Conservation (phyloP, 1,140 invertebrate species). For the Colletes gigas region DNA sequence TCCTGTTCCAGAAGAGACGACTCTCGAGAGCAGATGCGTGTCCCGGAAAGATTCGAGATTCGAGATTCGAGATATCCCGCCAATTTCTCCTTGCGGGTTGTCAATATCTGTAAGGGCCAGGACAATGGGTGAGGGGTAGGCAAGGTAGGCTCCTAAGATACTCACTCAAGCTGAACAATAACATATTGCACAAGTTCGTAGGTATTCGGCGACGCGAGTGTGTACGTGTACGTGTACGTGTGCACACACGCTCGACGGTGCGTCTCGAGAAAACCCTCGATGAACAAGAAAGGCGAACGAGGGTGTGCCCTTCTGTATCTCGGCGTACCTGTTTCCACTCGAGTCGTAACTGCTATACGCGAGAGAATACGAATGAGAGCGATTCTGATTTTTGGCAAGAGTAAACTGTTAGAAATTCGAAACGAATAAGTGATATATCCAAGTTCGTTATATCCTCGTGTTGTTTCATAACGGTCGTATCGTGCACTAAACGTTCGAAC, state of each 20-base stretch:
- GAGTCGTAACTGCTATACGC: conserved; percentile 37
- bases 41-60: conserved; percentile 69
- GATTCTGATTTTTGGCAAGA: background rate
- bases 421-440: too few relatives aligned
- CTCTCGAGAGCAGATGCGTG: conserved; percentile 70
- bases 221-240: conserved; percentile 8
- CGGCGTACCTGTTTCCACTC: conserved; percentile 56
- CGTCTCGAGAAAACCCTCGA: background rate
- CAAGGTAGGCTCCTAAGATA: conserved; percentile 62
- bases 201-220: conserved; percentile 19
- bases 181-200: conserved; percentile 73
- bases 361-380: conserved; percentile 41
- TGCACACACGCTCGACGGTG: background rate
- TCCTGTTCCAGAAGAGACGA: conserved; percentile 18
- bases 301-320: conserved; percentile 6
- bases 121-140: conserved; percentile 70
- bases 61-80: conserved; percentile 75
- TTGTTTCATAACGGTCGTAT: too few relatives aligned
- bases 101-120: conserved; percentile 71
- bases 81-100: conserved; percentile 76
- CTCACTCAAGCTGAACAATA: conserved; percentile 75
- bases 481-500: too few relatives aligned
- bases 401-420: background rate
- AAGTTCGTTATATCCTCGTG: too few relatives aligned
- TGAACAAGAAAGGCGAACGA: background rate